Conservation (phyloP, 2,797 vertebrate species). For the Micromesistius poutassou region DNA sequence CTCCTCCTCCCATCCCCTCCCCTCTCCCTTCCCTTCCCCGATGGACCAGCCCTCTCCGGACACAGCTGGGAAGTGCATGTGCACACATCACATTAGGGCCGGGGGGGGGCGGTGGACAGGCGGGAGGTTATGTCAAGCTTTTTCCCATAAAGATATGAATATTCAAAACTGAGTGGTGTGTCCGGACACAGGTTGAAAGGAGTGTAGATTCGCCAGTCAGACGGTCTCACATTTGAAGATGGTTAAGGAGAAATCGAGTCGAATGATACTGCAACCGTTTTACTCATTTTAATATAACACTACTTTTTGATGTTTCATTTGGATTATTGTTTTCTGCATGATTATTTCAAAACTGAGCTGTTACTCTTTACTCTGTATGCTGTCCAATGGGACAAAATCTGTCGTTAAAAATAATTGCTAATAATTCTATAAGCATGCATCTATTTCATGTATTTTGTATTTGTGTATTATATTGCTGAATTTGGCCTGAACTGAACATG, state of each 20-base stretch:
- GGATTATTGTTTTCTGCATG: not conserved
- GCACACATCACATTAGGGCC: slow-evolving; percentile 69
- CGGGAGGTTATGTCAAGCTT: slow-evolving; percentile 66
- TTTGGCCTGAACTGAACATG: slow-evolving; percentile 71
- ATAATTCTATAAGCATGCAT: slow-evolving; percentile 2
- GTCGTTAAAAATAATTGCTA: not conserved
- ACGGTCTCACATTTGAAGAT: not conserved
- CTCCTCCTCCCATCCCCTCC: slow-evolving; percentile 11
- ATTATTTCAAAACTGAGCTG: not conserved
- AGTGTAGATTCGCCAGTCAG: not conserved
- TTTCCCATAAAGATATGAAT: slow-evolving; percentile 70
- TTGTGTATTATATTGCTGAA: slow-evolving; percentile 42
- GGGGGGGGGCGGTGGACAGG: slow-evolving; percentile 54
- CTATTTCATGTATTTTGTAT: slow-evolving; percentile 23
- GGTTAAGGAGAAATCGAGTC: not conserved
- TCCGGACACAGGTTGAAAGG: slow-evolving; percentile 27
- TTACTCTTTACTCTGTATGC: slow-evolving; percentile 9
- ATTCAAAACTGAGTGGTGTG: slow-evolving; percentile 62
- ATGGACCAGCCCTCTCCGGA: slow-evolving; percentile 66
- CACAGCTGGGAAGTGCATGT: slow-evolving; percentile 65
- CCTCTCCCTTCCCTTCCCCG: slow-evolving; percentile 20
- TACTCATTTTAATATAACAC: not conserved
- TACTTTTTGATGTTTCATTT: not conserved
- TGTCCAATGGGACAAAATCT: not conserved
- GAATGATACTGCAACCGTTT: not conserved